Base-by-base conservation (phyloP, 1,140 invertebrate species). In the Camponotus vicinus region DNA sequence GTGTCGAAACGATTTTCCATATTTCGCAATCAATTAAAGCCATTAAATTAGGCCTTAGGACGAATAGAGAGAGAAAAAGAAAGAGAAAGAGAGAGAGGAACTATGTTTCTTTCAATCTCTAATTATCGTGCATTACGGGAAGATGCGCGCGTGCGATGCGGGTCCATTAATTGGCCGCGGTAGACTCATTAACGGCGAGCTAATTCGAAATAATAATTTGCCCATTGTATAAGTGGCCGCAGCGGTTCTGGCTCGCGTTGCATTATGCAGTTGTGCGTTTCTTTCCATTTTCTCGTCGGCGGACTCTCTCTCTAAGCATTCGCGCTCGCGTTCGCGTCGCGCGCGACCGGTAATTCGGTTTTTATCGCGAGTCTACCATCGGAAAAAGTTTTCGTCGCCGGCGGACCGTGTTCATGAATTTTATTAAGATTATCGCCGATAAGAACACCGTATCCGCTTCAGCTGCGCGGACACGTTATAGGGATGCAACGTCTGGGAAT, bases 371-470 rank as follows among this genome's bases (percentile, higher is more conserved):
- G 87, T 89, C 91, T 92, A 67, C 92, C 88, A 93, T 93, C 92
- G 91, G 67, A 88, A 88, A 88, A 92, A 93, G 86, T 90, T 93
- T 93, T 93, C 92, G 92, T 92, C 91, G 90, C 76, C 45, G 79
- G 71, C 82, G 61, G 70, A 52, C 78, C 91, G 92, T 93, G 92
- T 93, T 93, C 92, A 92, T 93, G 92, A 93, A 93, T 93, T 93
- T 93, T 93, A 93, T 93, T 93, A 93, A 93, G 92, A 93, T 93
- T 59, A 83, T 83, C 78, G 55, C 91, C 9, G 91, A 93, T 93
- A 93, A 93, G 69, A 91, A 73, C 85, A 63, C 85, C 49, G 80
- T 87, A 86, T 92, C 85, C 66, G 83, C 85, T 63, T 82, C 59
- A 76, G 37, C 64, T 69, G 34, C 67, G 34, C 57, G 37, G 66